Evolutionary conservation across 2,888 invertebrate genomes (phyloP).

Genomic region (Volucella zonaria): DNA sequence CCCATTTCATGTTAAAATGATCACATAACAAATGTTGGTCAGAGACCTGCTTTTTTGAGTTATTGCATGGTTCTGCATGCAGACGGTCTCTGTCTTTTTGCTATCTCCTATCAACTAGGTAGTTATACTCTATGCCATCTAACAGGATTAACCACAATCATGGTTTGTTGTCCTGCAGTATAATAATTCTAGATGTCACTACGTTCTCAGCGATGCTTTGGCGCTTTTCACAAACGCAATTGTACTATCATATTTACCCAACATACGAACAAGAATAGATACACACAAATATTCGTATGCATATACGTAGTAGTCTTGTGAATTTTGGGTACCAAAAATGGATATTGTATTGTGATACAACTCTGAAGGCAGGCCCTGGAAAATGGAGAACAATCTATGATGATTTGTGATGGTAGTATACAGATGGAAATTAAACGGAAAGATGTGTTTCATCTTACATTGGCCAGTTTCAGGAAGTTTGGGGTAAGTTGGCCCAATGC

Average conservation of each 20-base stretch:
- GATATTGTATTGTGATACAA: conserved; percentile 31
- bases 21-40: conserved; percentile 41
- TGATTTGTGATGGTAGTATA: conserved; percentile 40
- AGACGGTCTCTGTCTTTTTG: not conserved
- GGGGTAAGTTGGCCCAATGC: not conserved
- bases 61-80: conserved; percentile 10
- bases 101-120: conserved; percentile 21
- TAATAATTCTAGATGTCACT: conserved; percentile 52
- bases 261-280: no score
- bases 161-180: conserved; percentile 47
- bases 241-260: not conserved
- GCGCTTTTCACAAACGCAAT: conserved; percentile 40
- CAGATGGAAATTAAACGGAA: conserved; percentile 39
- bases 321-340: not conserved
- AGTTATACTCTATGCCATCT: conserved; percentile 20
- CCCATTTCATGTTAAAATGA: conserved; percentile 39
- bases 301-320: not conserved
- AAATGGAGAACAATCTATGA: conserved; percentile 14
- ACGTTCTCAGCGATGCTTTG: conserved; percentile 44
- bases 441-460: conserved; percentile 18
- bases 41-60: conserved; percentile 35
- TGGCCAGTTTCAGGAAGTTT: not conserved
- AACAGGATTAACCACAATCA: conserved; percentile 47
- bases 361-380: not conserved
- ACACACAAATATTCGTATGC: not conserved